These are phyloP conservation scores for Amphiprion ocellaris DNA, from an alignment of 2,113 vertebrate species.

Conservation along the genomic window DNA sequence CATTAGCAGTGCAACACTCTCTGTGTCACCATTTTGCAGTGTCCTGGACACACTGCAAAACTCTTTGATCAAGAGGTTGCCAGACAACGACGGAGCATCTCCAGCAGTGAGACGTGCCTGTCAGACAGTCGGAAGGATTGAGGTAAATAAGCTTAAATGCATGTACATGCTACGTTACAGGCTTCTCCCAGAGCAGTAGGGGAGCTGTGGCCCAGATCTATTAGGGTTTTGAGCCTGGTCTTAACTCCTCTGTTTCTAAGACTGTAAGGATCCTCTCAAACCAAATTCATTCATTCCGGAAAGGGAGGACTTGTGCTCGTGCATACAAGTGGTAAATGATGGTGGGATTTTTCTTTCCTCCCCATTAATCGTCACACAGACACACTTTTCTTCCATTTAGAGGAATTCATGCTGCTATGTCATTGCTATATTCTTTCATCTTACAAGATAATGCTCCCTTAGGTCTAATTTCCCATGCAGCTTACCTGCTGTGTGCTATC, in stretches of 20 bases:
- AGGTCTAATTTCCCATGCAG: constrained; percentile 44
- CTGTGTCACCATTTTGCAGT: constrained; percentile 15
- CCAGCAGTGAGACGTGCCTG: constrained; percentile 79
- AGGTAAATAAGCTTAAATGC: constrained; percentile 78
- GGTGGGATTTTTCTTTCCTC: constrained; percentile 27
- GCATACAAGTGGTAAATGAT: constrained; percentile 57
- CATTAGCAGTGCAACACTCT: constrained; percentile 25
- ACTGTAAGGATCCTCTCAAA: constrained; percentile 40
- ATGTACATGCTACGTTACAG: constrained; percentile 72
- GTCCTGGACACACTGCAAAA: constrained; percentile 32
- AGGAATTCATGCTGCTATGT: constrained; percentile 30
- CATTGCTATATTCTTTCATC: constrained; percentile 38
- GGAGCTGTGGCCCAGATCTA: constrained; percentile 56
- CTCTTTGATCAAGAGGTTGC: constrained; percentile 72
- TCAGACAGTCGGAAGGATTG: constrained; percentile 65
- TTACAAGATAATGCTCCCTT: constrained; percentile 18
- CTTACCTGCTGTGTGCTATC: constrained; percentile 31
- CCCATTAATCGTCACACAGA: neutral
- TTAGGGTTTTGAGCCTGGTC: constrained; percentile 47
- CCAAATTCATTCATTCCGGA: constrained; percentile 35
- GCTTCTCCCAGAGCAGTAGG: constrained; percentile 53
- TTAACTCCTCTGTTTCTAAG: constrained; percentile 42
- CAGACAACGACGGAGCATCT: constrained; percentile 73
- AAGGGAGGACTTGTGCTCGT: constrained; percentile 45
- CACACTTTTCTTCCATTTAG: constrained; percentile 6